Percentiles rank a stretch among this genome's conserved stretches.
phyloP scores from a whole-genome alignment of 1,140 invertebrate genomes.

The Babylonia areolata region DNA sequence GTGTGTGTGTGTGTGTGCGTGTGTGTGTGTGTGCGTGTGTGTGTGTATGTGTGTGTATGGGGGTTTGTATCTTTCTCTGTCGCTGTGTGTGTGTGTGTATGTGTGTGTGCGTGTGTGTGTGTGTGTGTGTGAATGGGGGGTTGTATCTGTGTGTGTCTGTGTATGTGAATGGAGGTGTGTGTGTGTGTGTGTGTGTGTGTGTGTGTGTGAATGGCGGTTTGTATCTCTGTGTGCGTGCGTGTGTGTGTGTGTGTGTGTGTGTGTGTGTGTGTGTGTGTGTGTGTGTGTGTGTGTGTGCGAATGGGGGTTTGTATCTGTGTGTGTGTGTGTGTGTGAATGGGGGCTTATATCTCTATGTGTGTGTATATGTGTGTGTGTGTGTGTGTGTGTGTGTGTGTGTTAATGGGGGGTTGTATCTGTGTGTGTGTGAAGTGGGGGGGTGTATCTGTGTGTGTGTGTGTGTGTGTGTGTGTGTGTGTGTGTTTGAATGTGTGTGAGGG shows the following conservation, averaged over 20 bases:
- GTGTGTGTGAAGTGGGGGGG: no score
- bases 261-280: not conserved
- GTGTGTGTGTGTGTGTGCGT: conserved; percentile 1
- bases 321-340: no score
- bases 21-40: conserved; percentile 13
- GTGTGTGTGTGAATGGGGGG: not conserved
- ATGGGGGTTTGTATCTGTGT: no score
- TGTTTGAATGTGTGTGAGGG: no score
- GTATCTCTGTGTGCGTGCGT: not conserved
- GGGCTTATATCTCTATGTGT: no score
- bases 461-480: no score
- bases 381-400: no score
- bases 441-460: no score
- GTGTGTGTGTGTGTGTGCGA: not conserved
- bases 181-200: no score
- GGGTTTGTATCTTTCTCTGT: not conserved
- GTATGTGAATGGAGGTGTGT: not conserved
- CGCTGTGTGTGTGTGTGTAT: not conserved
- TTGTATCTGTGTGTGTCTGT: not conserved
- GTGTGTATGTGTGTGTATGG: not conserved
- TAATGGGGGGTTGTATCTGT: no score
- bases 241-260: conserved; percentile 21
- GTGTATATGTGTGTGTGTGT: no score
- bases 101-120: not conserved
- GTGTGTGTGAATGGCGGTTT: no score